Percentiles rank a stretch among this genome's conserved stretches.
Evolutionary conservation across 2,113 vertebrate species (phyloP).

Genomic region (Chloroceryle aenea): DNA sequence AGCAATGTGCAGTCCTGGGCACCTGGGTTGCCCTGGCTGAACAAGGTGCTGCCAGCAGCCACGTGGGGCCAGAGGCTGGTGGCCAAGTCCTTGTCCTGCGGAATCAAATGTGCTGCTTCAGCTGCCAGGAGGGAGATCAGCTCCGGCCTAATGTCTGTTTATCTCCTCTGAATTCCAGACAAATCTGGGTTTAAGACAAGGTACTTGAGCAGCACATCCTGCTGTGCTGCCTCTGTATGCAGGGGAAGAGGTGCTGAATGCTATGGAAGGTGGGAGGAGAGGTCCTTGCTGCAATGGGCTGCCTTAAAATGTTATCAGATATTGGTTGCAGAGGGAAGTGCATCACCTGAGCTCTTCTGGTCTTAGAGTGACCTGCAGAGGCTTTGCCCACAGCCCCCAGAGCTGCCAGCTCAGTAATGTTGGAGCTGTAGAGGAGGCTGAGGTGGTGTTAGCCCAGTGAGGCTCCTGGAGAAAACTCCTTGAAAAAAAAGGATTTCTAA

Average conservation of each 20-base stretch:
- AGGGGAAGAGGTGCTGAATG: not conserved
- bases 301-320: not conserved
- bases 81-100: not conserved
- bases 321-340: not conserved
- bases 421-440: accelerated
- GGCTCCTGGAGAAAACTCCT: not conserved
- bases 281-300: accelerated
- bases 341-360: not conserved
- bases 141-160: not conserved
- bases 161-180: not conserved
- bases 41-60: not conserved
- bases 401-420: too few species aligned
- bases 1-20: accelerated
- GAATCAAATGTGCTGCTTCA: accelerated
- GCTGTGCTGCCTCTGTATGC: accelerated
- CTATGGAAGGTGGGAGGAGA: not conserved
- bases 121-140: not conserved
- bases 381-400: not conserved
- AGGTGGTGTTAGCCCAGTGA: not conserved
- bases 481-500: not conserved
- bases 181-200: not conserved
- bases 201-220: not conserved
- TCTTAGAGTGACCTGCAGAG: not conserved
- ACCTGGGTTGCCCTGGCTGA: not conserved
- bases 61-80: accelerated